phyloP scores from a whole-genome alignment of 2,113 vertebrate genomes.

The Nicator chloris region DNA sequence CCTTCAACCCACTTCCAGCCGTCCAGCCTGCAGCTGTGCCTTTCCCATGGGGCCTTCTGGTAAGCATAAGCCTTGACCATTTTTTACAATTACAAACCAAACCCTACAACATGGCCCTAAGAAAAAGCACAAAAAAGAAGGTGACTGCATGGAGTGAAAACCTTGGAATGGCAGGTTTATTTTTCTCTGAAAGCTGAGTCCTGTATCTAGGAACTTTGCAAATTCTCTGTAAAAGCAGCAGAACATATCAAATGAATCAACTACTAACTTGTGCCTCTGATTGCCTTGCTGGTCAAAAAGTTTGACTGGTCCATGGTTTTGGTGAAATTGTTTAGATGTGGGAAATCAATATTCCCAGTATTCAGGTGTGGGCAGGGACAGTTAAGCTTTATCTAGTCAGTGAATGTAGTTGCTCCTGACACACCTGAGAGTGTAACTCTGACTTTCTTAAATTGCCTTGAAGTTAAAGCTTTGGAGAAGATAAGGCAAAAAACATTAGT shows the following conservation, averaged over 20 bases:
- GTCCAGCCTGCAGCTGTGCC: too few relatives aligned
- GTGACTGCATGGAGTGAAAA: not conserved
- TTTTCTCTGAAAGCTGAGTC: not conserved
- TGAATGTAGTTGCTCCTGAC: not conserved
- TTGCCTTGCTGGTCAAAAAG: not conserved
- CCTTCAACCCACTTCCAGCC: too few relatives aligned
- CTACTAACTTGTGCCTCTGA: not conserved
- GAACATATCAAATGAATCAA: not conserved
- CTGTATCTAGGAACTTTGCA: not conserved
- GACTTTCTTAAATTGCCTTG: not conserved
- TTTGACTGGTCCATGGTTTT: not conserved
- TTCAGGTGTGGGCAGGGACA: not conserved
- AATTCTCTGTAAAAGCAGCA: not conserved
- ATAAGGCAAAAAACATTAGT: not conserved
- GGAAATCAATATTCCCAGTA: not conserved
- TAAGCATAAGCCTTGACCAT: too few relatives aligned
- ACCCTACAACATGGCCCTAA: not conserved
- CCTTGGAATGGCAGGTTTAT: not conserved
- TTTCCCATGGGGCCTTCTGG: too few relatives aligned
- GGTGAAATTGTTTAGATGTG: not conserved
- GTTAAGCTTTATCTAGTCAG: not conserved
- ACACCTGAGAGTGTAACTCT: not conserved
- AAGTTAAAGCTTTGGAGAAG: not conserved
- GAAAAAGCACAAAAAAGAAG: not conserved
- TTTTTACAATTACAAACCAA: too few relatives aligned